phyloP scores from a whole-genome alignment of 2,888 invertebrate species.

The Drosophila meridiana region DNA sequence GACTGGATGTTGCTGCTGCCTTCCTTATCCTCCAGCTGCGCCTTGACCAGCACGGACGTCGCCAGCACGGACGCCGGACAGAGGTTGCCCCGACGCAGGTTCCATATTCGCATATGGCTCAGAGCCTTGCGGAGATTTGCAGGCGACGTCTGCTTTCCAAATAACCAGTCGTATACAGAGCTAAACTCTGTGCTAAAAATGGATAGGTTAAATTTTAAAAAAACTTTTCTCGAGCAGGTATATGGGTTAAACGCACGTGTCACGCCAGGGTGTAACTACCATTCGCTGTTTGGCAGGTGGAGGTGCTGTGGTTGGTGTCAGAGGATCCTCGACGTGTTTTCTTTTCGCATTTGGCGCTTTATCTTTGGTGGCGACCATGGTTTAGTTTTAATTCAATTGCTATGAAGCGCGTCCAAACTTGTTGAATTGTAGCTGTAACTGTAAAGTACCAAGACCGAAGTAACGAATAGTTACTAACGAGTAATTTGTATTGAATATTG shows the following conservation, averaged over 20 bases:
- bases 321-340: background rate
- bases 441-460: background rate
- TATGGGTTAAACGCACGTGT: conserved; percentile 71
- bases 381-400: background rate
- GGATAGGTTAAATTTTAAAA: background rate
- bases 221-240: background rate
- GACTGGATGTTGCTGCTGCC: conserved; percentile 63
- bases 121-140: conserved; percentile 65
- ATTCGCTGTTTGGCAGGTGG: conserved; percentile 68
- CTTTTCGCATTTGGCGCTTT: conserved; percentile 7
- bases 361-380: conserved; percentile 14
- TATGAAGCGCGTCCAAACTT: background rate
- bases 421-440: background rate
- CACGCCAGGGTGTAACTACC: conserved; percentile 83
- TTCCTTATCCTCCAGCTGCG: conserved; percentile 77
- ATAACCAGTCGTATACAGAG: conserved; percentile 80
- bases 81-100: conserved; percentile 77
- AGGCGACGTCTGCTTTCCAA: conserved; percentile 50
- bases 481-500: background rate
- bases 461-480: background rate
- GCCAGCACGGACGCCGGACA: conserved; percentile 84
- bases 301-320: background rate
- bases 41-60: conserved; percentile 80
- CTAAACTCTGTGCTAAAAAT: conserved; percentile 80
- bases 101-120: conserved; percentile 81